Percentiles rank a stretch among this genome's conserved stretches.
Conservation (phyloP, 2,113 vertebrate species). For the Acanthochromis polyacanthus region DNA sequence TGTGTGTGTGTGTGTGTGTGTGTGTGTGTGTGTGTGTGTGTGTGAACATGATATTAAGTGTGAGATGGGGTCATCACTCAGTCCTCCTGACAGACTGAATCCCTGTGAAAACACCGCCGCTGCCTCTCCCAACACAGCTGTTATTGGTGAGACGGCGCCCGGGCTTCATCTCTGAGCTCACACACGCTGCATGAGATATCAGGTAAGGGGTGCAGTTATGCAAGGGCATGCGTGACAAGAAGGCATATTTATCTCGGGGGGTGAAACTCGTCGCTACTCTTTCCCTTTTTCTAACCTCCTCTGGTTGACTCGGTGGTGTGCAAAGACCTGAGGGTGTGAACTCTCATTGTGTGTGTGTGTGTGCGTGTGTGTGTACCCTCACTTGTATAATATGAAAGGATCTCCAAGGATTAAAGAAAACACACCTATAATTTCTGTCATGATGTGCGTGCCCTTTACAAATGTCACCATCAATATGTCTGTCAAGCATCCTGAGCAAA, state of each 20-base stretch:
- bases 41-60: slow-evolving; percentile 46
- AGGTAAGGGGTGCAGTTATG: slow-evolving; percentile 47
- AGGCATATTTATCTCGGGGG: slow-evolving; percentile 52
- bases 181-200: slow-evolving; percentile 51
- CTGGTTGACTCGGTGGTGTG: slow-evolving; percentile 16
- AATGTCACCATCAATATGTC: slow-evolving; percentile 64
- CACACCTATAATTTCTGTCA: slow-evolving; percentile 63
- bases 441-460: slow-evolving; percentile 60
- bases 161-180: slow-evolving; percentile 19
- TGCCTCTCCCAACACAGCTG: slow-evolving; percentile 35
- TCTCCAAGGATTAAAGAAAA: slow-evolving; percentile 45
- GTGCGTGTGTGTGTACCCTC: not conserved
- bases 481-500: slow-evolving; percentile 39
- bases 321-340: slow-evolving; percentile 23
- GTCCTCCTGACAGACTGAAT: slow-evolving; percentile 59
- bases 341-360: slow-evolving; percentile 14
- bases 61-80: slow-evolving; percentile 62
- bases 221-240: slow-evolving; percentile 52
- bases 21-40: slow-evolving; percentile 28
- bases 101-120: slow-evolving; percentile 46
- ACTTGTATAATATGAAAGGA: slow-evolving; percentile 22
- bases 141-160: slow-evolving; percentile 27
- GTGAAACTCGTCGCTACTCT: slow-evolving; percentile 52
- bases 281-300: slow-evolving; percentile 29
- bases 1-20: slow-evolving; percentile 22